Conservation (phyloP, 1,140 invertebrate species). For the Chionoecetes opilio region DNA sequence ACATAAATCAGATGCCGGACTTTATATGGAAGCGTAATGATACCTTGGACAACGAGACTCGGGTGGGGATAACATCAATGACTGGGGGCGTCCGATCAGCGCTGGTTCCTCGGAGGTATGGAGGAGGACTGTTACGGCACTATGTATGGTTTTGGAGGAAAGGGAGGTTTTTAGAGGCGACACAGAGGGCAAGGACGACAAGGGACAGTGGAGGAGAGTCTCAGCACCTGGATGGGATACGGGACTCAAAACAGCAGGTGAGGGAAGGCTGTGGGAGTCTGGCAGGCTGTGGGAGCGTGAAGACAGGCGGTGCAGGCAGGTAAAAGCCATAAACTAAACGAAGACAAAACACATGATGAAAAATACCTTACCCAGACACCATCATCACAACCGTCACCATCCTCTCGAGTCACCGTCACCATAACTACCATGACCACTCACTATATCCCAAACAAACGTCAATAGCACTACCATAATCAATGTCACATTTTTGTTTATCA, state of each 20-base stretch:
- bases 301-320: background rate
- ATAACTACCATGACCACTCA: too few relatives aligned
- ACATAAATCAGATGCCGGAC: slow-evolving; percentile 15
- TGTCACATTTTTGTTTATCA: too few relatives aligned
- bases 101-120: background rate
- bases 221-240: background rate
- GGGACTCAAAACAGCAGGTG: background rate
- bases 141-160: background rate
- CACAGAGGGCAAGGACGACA: background rate
- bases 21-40: background rate
- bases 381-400: too few relatives aligned
- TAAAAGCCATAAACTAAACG: too few relatives aligned
- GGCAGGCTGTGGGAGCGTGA: background rate
- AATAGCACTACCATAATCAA: too few relatives aligned
- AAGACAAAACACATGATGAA: too few relatives aligned
- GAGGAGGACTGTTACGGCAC: background rate
- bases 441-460: too few relatives aligned
- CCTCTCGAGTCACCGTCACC: background rate
- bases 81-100: background rate
- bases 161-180: background rate
- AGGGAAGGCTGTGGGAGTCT: background rate
- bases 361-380: too few relatives aligned
- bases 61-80: background rate
- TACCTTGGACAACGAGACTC: background rate
- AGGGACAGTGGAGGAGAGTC: background rate